These are phyloP conservation scores for Megamerina dolium DNA, from an alignment of 2,888 invertebrate genomes.

Conservation along the genomic window DNA sequence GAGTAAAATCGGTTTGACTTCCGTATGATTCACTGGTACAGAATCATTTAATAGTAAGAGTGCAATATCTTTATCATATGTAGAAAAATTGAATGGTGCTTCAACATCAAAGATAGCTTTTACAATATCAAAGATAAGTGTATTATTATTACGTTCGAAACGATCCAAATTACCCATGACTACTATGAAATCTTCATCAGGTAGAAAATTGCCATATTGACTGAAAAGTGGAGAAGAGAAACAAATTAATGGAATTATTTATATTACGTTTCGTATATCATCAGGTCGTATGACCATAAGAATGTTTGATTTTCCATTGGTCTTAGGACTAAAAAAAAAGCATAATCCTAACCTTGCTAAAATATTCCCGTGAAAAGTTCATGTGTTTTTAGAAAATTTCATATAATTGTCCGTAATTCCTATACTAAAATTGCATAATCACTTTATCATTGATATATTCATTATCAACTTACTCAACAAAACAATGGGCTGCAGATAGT, in stretches of 20 bases:
- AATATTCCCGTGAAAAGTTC: too few species aligned
- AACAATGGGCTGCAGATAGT: conserved; percentile 42
- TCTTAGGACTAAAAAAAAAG: too few species aligned
- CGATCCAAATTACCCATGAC: conserved; percentile 46
- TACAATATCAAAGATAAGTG: conserved; percentile 30
- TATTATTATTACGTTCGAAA: conserved; percentile 27
- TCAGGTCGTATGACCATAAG: too few species aligned
- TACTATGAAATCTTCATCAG: conserved; percentile 30
- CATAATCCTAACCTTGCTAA: too few species aligned
- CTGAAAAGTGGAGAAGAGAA: too few species aligned
- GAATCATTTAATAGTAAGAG: conserved; percentile 33
- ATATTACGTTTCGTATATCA: not conserved
- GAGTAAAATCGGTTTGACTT: conserved; percentile 34
- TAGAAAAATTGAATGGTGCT: conserved; percentile 25
- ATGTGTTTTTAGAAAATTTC: too few species aligned
- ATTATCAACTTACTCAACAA: conserved; percentile 40
- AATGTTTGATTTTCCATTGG: too few species aligned
- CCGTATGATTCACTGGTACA: conserved; percentile 37
- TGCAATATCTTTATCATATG: conserved; percentile 37
- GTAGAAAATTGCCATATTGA: conserved; percentile 25
- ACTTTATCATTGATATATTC: too few species aligned
- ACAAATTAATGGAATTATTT: not conserved
- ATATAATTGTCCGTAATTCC: too few species aligned
- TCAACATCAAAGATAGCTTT: conserved; percentile 20
- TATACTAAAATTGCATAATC: too few species aligned